Evolutionary conservation across 2,113 vertebrate genomes (phyloP), one percentile per base, ranked within the genome.

Genomic region (Prochilodus magdalenae): DNA sequence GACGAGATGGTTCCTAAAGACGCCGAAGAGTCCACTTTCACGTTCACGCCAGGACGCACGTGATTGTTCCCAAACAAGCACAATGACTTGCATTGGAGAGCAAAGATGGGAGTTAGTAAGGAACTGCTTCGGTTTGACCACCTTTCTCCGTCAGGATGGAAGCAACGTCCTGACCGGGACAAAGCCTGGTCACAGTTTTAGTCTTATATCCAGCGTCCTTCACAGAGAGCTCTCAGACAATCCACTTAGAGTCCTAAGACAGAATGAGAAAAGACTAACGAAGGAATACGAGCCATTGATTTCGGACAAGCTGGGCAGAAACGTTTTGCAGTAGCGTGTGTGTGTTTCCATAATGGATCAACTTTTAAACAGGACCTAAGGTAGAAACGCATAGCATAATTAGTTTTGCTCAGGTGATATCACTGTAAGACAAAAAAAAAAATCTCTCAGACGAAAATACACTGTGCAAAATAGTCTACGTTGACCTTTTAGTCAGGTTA

Each of bases 341-440:
- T 22, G 72, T 81, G 27, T 40, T 65, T 81, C 59, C 73, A 6
- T 66, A 20, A 26, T 36, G 36, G 73, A n/a, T 75, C 72, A 65
- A 49, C 20, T 57, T 33, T 81, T 27, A 66, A 13, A 44, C 62
- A 72, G 53, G 26, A 47, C 30, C 51, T 80, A 49, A 79, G 24
- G 49, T 78, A 51, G 49, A 65, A 36, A 73, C 22, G 51, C 14
- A 71, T 65, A 67, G 71, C 29, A 4, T 66, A 55, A 22, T 51
- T 62, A 81, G 47, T 57, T 81, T 55, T 75, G 73, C 66, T 84
- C 77, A 80, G 77, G 73, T 76, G 47, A 63, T 51, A 63, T 51
- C 6, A 62, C 20, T 24, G 33, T 24, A 30, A 73, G 3, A 63
- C 47, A 62, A 49, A 62, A 47, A 29, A 33, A 20, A 29, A 66